Percentiles rank a stretch among this genome's conserved stretches.
Evolutionary conservation across 2,797 vertebrate genomes (phyloP).

Genomic region (Agapornis canus): DNA sequence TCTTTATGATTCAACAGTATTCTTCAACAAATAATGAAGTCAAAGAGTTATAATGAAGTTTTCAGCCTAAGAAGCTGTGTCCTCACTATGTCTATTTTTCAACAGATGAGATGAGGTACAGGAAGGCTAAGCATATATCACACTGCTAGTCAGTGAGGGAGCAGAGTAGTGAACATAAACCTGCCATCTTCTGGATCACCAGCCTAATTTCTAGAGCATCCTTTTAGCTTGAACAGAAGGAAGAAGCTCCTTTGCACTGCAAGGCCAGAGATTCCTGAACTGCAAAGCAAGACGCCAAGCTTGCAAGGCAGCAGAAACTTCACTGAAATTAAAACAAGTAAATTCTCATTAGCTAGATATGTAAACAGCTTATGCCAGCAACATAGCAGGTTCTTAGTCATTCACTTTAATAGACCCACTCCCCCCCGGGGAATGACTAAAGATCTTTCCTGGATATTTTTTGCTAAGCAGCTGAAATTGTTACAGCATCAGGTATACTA

Average conservation of each 20-base stretch:
- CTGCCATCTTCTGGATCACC: neutral
- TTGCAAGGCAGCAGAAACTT: neutral
- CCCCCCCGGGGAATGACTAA: neutral
- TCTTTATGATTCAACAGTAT: neutral
- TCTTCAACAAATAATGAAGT: neutral
- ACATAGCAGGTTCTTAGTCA: neutral
- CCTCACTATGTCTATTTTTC: neutral
- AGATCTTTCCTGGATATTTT: neutral
- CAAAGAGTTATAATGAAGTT: neutral
- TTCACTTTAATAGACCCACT: neutral
- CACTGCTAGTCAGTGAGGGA: neutral
- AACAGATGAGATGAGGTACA: neutral
- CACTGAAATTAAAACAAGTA: neutral
- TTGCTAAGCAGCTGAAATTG: neutral
- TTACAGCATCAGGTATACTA: neutral
- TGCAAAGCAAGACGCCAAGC: neutral
- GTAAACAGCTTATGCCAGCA: neutral
- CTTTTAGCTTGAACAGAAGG: neutral
- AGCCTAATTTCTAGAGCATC: neutral
- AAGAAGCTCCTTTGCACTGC: rapidly evolving
- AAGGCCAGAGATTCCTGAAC: neutral
- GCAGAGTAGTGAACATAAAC: neutral
- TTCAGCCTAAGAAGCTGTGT: neutral
- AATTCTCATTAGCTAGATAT: neutral
- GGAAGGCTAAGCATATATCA: neutral